Conservation (phyloP, 2,797 vertebrate species). For the Acropternis orthonyx region DNA sequence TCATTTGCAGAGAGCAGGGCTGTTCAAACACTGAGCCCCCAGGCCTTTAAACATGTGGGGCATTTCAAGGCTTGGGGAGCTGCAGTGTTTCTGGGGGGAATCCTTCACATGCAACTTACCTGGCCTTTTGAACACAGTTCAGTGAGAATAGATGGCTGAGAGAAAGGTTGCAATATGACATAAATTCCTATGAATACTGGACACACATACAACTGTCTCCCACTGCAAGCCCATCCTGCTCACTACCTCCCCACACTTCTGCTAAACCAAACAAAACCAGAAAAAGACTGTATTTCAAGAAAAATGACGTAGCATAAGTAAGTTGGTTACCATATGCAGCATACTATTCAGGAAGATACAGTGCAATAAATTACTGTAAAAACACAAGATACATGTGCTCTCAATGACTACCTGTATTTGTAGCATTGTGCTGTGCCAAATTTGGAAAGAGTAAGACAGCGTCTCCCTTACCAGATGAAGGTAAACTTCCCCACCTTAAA, state of each 20-base stretch:
- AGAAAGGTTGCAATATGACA: background rate
- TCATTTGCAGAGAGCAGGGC: background rate
- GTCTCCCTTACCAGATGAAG: background rate
- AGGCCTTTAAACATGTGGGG: background rate
- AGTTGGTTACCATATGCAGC: background rate
- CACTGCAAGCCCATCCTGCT: background rate
- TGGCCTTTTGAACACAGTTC: background rate
- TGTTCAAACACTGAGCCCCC: background rate
- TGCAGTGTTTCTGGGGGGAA: background rate
- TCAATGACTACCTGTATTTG: background rate
- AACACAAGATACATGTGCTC: background rate
- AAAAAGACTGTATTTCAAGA: background rate
- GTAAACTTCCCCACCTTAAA: background rate
- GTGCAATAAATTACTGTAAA: background rate
- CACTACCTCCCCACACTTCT: background rate
- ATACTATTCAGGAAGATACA: background rate
- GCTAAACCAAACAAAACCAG: background rate
- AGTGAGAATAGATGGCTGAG: background rate
- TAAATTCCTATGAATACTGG: background rate
- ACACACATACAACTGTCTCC: background rate
- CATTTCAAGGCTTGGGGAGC: background rate
- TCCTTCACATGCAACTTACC: background rate
- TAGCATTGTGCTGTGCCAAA: background rate
- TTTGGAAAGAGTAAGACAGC: background rate
- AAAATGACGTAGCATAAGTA: slow-evolving; percentile 7